Base-by-base conservation (phyloP, 1,140 invertebrate species). In the Piezodorus guildinii region DNA sequence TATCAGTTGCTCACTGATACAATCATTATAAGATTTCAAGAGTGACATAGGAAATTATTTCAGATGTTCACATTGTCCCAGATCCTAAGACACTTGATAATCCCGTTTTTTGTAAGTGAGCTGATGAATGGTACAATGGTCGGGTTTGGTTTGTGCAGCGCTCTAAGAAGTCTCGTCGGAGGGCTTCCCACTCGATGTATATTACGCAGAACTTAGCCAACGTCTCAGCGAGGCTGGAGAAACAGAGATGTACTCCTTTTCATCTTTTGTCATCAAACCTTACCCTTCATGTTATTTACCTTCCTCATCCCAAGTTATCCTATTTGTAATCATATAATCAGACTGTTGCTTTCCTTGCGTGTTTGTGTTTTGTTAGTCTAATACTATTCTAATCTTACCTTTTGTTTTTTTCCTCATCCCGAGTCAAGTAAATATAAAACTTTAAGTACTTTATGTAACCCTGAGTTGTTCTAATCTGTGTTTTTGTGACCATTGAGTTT, bases 191-290 rank as follows among this genome's bases (percentile, higher is more conserved):
- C 58, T 65, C 60, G 15, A 51, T 59, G 56, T 66, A 66, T 63
- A 66, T 66, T 63, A 66, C 65, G n/a, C 65, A 66, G 52, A 62
- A 66, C 44, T 56, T 66, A 19, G 62, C 65, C 54, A 56, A 56
- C 52, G 15, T 56, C 52, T 56, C 52, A 16, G 52, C 52, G 17
- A 56, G 52, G 23, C 23, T 56, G 52, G 52, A 56, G 52, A 56
- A 56, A 23, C 52, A 56, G 52, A 56, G 52, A 56, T 56, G 52
- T 56, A 56, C 52, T 56, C 23, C 52, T 25, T 23, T 39, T 39
- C 34, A 39, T 39, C 34, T 39, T 39, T 39, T 39, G 34, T 39
- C 34, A 39, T 39, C 34, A 39, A 39, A 39, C 9, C 34, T 39
- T 12, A 39, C 34, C 34, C 46, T 49, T 49, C 16, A 49, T 49